phyloP scores from a whole-genome alignment of 2,888 invertebrate genomes.

The Xylocampa areola region DNA sequence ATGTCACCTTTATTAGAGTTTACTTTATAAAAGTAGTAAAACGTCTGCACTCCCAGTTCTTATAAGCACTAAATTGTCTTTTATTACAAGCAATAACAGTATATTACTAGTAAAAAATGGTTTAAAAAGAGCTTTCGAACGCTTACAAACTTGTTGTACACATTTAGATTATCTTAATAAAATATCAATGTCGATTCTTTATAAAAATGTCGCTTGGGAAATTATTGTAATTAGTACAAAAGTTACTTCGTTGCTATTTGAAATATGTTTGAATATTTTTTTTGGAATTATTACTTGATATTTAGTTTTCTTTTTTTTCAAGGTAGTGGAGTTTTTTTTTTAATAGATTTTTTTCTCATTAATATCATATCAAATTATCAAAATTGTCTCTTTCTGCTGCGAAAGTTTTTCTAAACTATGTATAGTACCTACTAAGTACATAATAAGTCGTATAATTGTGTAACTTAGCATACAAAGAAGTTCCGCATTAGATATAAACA shows the following conservation, averaged over 20 bases:
- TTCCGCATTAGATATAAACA: background rate
- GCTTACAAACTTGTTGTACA: background rate
- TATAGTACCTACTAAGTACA: too few relatives aligned
- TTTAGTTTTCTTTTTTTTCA: background rate
- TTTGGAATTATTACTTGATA: background rate
- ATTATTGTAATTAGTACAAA: conserved; percentile 6
- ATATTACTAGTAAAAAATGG: background rate
- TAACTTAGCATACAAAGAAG: conserved; percentile 1
- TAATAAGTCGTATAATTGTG: too few relatives aligned
- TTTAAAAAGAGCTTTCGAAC: background rate
- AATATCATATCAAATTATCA: conserved; percentile 31
- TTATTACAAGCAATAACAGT: background rate
- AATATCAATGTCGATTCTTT: background rate
- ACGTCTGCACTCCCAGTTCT: background rate
- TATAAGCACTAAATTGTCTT: conserved; percentile 1
- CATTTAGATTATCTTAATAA: background rate
- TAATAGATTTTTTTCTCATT: too few relatives aligned
- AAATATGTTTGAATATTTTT: background rate
- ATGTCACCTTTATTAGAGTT: background rate
- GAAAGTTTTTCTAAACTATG: too few relatives aligned
- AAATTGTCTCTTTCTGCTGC: conserved; percentile 39
- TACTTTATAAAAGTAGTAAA: conserved; percentile 1
- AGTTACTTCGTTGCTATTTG: conserved; percentile 6
- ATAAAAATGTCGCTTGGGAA: too few relatives aligned
- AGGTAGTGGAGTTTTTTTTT: too few relatives aligned